Conservation (phyloP, 2,113 vertebrate species). For the Urocitellus parryii region DNA sequence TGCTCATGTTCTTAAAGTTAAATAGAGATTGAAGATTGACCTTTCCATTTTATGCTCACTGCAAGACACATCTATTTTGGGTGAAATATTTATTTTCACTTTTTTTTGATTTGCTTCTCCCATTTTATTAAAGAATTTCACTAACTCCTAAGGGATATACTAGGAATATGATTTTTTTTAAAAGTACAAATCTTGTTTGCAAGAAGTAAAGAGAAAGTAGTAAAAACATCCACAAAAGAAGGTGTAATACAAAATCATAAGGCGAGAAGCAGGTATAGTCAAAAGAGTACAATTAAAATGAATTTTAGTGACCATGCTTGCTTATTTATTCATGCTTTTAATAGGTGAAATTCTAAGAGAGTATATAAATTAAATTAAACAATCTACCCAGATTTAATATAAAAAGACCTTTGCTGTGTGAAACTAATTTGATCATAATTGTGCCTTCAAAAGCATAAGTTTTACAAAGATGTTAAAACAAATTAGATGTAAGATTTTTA, state of each 20-base stretch:
- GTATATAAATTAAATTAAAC: neutral
- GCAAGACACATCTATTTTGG: neutral
- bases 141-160: neutral
- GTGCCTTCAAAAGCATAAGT: neutral
- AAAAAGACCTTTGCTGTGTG: neutral
- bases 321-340: constrained; percentile 10
- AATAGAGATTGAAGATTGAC: neutral
- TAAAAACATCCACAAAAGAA: constrained; percentile 12
- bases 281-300: neutral
- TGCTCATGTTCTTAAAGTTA: neutral
- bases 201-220: neutral
- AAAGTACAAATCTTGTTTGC: neutral
- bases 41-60: neutral
- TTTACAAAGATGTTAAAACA: neutral
- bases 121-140: neutral
- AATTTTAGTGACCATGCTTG: neutral
- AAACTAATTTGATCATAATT: constrained; percentile 37
- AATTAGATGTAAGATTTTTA: constrained; percentile 44
- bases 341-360: neutral
- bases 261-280: neutral
- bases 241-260: neutral
- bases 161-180: neutral
- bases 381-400: neutral
- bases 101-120: neutral
- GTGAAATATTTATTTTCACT: neutral